Conservation (phyloP, 2,888 invertebrate genomes). For the Schizotus pectinicornis region DNA sequence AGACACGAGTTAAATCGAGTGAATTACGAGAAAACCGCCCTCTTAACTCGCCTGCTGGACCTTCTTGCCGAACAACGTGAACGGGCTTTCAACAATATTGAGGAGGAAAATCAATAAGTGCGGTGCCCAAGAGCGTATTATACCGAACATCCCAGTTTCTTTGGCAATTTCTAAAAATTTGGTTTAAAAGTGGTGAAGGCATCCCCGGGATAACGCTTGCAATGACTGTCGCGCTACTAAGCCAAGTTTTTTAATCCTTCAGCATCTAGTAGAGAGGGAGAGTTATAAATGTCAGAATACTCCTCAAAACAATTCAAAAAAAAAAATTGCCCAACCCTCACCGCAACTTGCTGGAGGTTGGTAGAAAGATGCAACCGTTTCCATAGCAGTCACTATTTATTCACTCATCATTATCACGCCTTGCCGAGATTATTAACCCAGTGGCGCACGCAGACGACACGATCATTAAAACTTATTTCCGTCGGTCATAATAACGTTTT, state of each 20-base stretch:
- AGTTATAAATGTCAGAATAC: not conserved
- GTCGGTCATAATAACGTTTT: constrained; percentile 2
- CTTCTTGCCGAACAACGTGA: constrained; percentile 9
- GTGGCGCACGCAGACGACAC: not conserved
- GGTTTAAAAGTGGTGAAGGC: too few species aligned
- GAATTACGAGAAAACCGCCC: not conserved
- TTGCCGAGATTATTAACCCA: not conserved
- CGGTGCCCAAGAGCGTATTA: not conserved
- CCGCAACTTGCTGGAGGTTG: not conserved
- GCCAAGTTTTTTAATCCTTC: too few species aligned
- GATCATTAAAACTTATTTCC: constrained; percentile 5
- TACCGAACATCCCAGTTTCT: not conserved
- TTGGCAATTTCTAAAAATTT: not conserved
- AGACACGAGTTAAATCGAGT: constrained; percentile 7
- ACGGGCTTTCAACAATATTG: constrained; percentile 6
- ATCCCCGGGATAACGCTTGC: too few species aligned
- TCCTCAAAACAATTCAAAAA: too few species aligned
- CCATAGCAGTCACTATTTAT: not conserved
- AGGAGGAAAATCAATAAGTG: constrained; percentile 3
- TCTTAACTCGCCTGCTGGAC: constrained; percentile 2
- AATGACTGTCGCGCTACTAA: too few species aligned
- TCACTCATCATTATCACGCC: not conserved
- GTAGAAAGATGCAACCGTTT: not conserved
- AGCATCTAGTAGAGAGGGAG: too few species aligned
- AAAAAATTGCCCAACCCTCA: not conserved